Base-by-base conservation (phyloP, 2,888 invertebrate genomes). In the Ormyrus pomaceus region DNA sequence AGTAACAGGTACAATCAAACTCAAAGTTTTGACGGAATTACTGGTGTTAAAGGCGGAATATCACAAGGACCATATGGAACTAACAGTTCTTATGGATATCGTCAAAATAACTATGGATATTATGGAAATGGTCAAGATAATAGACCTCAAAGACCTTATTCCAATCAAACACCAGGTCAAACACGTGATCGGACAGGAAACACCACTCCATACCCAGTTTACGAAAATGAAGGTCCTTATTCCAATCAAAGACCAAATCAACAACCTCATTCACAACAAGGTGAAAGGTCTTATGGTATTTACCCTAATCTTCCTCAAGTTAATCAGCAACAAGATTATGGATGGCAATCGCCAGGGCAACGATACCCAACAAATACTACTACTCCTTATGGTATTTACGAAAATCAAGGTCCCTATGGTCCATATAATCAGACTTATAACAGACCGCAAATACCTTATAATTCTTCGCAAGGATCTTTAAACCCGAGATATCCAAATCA, bases 61-160 rank as follows among this genome's bases (percentile, higher is more conserved):
- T 10, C 19, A 55, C 68, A 55, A 45, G 9, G 55, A 45, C 45
- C 68, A 5, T 34, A 45, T 34, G 46, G 13, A 0, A 51, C 8
- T 58, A 9, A 46, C 55, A 11, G 11, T 45, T 34, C 45, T 51
- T 11, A 56, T 19, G 68, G 11, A 51, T 13, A 5, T 56, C 34
- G 45, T 48, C 8, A 13, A 45, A 10, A 13, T 48, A 19, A 34
- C 34, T 34, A 34, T 34, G 34, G 34, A 3, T 34, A 34, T 34
- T 34, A 34, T 4, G 34, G 11, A 51, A 34, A 5, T 56, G 46
- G 50, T 48, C 8, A 13, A 45, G 9, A 13, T 48, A 46, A 62
- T 55, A 46, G 45, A 55, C 72, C 50, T 48, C 66, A 75, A 45
- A 9, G 45, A 56, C 64, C 55, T 11, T 53, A 8, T 34, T n/a